Conservation (phyloP, 2,797 vertebrate species). For the Melanogrammus aeglefinus region DNA sequence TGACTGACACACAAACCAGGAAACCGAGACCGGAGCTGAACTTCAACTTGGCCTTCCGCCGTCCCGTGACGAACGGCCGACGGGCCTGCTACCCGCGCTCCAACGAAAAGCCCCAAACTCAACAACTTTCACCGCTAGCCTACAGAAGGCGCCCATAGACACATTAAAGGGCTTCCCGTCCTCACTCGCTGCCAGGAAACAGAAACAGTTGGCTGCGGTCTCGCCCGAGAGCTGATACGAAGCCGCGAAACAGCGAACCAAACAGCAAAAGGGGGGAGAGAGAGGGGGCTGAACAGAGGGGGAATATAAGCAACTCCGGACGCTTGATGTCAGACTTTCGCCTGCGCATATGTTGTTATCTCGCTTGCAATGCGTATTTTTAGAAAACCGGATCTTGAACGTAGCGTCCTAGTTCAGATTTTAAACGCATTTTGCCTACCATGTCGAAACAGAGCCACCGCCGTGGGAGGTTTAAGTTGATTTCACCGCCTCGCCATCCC, state of each 20-base stretch:
- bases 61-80: conserved; percentile 21
- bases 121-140: conserved; percentile 23
- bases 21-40: conserved; percentile 40
- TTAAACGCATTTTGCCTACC: conserved; percentile 61
- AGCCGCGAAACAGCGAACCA: not conserved
- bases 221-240: conserved; percentile 7
- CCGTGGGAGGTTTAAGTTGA: conserved; percentile 51
- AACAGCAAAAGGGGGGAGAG: not conserved
- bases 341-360: conserved; percentile 41
- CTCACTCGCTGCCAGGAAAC: conserved; percentile 22
- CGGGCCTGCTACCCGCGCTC: conserved; percentile 19
- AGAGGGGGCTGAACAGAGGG: conserved; percentile 8
- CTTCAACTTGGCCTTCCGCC: conserved; percentile 54
- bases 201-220: conserved; percentile 5
- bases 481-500: conserved; percentile 57
- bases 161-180: not conserved
- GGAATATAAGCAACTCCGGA: conserved; percentile 5
- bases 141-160: not conserved
- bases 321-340: conserved; percentile 37
- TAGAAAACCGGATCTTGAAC: conserved; percentile 38
- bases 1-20: conserved; percentile 59
- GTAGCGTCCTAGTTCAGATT: conserved; percentile 30
- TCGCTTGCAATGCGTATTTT: conserved; percentile 59
- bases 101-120: conserved; percentile 8
- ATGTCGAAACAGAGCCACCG: conserved; percentile 63